Conservation (phyloP, 2,888 invertebrate species). For the Epicampocera succincta region DNA sequence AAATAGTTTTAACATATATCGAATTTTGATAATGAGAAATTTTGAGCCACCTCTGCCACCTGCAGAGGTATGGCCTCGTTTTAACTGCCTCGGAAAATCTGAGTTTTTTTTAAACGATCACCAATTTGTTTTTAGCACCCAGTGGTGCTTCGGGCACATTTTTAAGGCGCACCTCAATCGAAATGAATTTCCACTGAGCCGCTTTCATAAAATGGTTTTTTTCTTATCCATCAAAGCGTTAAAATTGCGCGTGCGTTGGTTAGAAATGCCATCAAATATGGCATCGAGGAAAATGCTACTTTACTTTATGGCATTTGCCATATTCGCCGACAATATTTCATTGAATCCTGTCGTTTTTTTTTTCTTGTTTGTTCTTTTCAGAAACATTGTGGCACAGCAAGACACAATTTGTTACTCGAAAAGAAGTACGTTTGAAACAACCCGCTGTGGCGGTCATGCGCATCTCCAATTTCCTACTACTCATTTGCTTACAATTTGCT, state of each 20-base stretch:
- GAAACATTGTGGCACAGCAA: conserved; percentile 50
- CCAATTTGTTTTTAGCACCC: conserved; percentile 44
- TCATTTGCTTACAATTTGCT: conserved; percentile 36
- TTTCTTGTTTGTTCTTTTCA: background rate
- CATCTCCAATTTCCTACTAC: conserved; percentile 56
- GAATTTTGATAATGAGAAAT: conserved; percentile 70
- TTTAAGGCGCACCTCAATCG: conserved; percentile 58
- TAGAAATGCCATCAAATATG: conserved; percentile 42
- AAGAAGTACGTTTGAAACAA: conserved; percentile 47
- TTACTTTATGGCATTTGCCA: conserved; percentile 35
- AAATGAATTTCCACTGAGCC: conserved; percentile 44
- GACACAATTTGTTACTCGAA: conserved; percentile 16
- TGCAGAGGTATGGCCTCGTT: conserved; percentile 71
- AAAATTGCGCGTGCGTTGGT: conserved; percentile 70
- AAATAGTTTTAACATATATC: background rate
- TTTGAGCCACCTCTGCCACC: conserved; percentile 69
- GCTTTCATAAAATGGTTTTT: conserved; percentile 24
- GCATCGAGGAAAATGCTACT: conserved; percentile 47
- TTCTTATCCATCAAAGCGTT: conserved; percentile 54
- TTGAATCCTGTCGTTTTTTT: conserved; percentile 16
- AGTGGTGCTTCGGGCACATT: conserved; percentile 55
- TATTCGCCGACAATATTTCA: conserved; percentile 41
- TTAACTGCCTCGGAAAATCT: conserved; percentile 66
- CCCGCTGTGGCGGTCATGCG: conserved; percentile 70
- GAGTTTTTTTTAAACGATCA: conserved; percentile 33